These are phyloP conservation scores for Columba livia DNA, from an alignment of 2,113 vertebrate species.

Conservation along the genomic window DNA sequence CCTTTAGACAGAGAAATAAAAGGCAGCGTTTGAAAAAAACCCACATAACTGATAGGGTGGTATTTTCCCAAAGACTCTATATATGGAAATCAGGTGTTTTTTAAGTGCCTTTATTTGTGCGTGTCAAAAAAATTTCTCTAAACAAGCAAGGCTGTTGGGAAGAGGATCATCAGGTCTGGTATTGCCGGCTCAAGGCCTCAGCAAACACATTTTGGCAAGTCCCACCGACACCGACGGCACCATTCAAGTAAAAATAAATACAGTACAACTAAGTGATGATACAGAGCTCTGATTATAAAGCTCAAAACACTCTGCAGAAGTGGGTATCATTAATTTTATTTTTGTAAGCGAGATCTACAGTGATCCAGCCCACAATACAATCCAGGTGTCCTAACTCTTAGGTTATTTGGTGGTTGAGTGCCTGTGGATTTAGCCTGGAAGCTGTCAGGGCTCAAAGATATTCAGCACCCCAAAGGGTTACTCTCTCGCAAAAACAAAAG, in stretches of 20 bases:
- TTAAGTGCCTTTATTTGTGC: neutral
- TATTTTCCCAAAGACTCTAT: neutral
- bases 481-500: neutral
- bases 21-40: neutral
- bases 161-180: neutral
- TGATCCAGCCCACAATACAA: neutral
- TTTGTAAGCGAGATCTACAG: neutral
- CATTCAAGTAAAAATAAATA: neutral
- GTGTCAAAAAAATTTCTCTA: neutral
- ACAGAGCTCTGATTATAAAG: neutral
- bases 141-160: neutral
- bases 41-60: neutral
- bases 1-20: neutral
- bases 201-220: neutral
- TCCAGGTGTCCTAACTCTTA: no score
- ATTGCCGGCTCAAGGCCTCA: neutral
- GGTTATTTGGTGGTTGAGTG: neutral
- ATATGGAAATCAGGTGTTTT: neutral
- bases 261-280: neutral
- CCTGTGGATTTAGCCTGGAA: neutral
- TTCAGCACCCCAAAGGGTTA: neutral
- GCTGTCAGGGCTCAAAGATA: neutral
- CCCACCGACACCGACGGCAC: accelerated
- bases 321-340: neutral
- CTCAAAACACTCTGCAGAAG: neutral